Base-by-base conservation (phyloP, 2,888 invertebrate species). In the Aromia moschata region DNA sequence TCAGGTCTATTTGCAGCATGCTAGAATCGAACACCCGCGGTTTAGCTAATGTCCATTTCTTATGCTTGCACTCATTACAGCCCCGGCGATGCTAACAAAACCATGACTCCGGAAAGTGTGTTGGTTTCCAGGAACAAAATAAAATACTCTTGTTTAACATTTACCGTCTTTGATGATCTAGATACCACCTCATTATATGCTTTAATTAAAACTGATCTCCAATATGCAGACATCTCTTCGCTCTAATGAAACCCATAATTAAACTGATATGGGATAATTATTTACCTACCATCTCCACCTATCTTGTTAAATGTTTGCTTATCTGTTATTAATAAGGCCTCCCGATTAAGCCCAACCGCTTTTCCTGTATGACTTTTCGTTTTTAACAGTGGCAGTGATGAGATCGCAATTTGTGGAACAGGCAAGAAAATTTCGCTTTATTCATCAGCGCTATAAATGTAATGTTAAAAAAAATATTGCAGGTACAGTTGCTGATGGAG, bases 401-500 rank as follows among this genome's bases (percentile, higher is more conserved):
- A 57, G 41, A 30, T 57, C 57, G 10, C 51, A 57, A 38, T 57
- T 57, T 38, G 51, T 57, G 10, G 57, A 57, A 25, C 57, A 57
- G 57, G 57, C 25, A 57, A 45, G 25, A 15, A 11, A n/a, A 31
- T 56, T 56, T 17, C 14, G n/a, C 33, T 17, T 47, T 56, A 17
- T 2, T 4, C 16, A 15, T 15, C 11, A 9, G 12, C 3, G 14
- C 12, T 12, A 5, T 18, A 43, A 14, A 37, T 18, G 12, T 25
- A 37, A 30, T 37, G 5, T 45, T 20, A 43, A 41, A 15, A 41
- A 11, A 5, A 31, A 11, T 14, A 44, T 40, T 67, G 58, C 40
- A 77, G 78, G 70, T 78, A 7, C 74, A 77, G 68, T 65, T 72
- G 37, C 63, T 78, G 41, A 78, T 78, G 78, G 73, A 76, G 40